phyloP scores from a whole-genome alignment of 2,888 invertebrate genomes.

The Andrena praecox region DNA sequence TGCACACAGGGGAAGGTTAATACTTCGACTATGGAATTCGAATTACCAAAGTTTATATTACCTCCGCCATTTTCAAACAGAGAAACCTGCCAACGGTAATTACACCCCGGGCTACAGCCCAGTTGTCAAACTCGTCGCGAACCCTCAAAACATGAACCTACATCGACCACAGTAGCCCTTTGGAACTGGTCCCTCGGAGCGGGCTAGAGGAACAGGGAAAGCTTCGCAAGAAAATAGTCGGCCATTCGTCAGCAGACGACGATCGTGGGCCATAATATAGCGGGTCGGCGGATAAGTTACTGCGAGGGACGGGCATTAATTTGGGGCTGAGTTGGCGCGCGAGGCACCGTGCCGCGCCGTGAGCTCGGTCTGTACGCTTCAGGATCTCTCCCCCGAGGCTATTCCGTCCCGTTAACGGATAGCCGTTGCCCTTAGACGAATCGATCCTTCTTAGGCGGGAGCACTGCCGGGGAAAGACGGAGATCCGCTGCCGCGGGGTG shows the following conservation, averaged over 20 bases:
- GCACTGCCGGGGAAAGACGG: slow-evolving; percentile 34
- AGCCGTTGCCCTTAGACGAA: slow-evolving; percentile 77
- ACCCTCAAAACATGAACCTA: slow-evolving; percentile 16
- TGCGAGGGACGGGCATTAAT: slow-evolving; percentile 82
- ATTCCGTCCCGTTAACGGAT: slow-evolving; percentile 81
- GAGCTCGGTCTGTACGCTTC: slow-evolving; percentile 56
- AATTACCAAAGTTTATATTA: no score
- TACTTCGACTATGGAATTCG: no score
- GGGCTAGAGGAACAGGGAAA: slow-evolving; percentile 39
- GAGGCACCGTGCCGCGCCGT: slow-evolving; percentile 66
- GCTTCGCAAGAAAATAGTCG: slow-evolving; percentile 65
- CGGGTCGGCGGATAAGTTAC: slow-evolving; percentile 76
- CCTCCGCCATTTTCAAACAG: no score
- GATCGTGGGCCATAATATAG: slow-evolving; percentile 76
- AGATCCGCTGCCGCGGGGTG: slow-evolving; percentile 18
- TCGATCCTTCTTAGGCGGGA: slow-evolving; percentile 78
- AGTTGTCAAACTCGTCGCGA: no score
- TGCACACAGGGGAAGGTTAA: no score
- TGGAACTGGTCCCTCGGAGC: background rate
- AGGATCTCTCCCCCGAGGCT: slow-evolving; percentile 81
- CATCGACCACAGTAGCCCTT: background rate
- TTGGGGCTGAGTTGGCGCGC: slow-evolving; percentile 76
- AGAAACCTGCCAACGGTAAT: no score
- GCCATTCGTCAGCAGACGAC: slow-evolving; percentile 69
- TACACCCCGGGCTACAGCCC: no score